Base-by-base conservation (phyloP, 2,888 invertebrate species). In the Sinotaia quadrata region DNA sequence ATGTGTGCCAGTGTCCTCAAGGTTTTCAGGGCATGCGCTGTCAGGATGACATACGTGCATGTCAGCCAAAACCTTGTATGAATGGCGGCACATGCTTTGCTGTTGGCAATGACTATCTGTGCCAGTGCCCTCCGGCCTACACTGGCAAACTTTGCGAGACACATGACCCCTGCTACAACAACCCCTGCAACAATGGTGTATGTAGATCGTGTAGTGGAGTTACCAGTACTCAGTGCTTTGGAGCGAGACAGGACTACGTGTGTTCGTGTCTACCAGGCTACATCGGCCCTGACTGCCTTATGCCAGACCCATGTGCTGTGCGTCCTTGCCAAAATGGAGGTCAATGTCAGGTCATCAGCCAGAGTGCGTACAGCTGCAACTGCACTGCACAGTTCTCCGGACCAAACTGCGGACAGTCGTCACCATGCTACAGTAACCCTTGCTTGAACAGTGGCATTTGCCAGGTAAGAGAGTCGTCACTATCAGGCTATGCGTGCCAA, bases 301-400 rank as follows among this genome's bases (percentile, higher is more conserved):
- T 15, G 21, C 49, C 29, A 18, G 60, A 60, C 44, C 37, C 37
- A 24, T 49, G 62, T 37, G 24, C 21, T 37, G 21, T n/a, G 10
- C 8, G 21, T 21, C 56, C 41, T 27, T 65, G 65, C 21, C 31
- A 47, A 24, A 81, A 83, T 72, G 76, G 76, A n/a, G 82, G 81
- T 15, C 67, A 63, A 15, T 83, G 83, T 56, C 58, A 21, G 15
- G 76, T 69, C 52, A 27, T 69, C 18, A 73, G 70, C 7, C 70
- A 75, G 15, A 44, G 31, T 31, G 34, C 56, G n/a, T 65, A 54
- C 47, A 54, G 37, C 56, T 65, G 54, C 29, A 24, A 2, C 27
- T 54, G 54, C 31, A 7, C 54, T 5, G 27, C 54, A 5, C 18
- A 18, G 3, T 54, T 24, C 18, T 29, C 54, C 1, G 54, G 54